Base-by-base conservation (phyloP, 2,888 invertebrate genomes). In the Eudemis profundana region DNA sequence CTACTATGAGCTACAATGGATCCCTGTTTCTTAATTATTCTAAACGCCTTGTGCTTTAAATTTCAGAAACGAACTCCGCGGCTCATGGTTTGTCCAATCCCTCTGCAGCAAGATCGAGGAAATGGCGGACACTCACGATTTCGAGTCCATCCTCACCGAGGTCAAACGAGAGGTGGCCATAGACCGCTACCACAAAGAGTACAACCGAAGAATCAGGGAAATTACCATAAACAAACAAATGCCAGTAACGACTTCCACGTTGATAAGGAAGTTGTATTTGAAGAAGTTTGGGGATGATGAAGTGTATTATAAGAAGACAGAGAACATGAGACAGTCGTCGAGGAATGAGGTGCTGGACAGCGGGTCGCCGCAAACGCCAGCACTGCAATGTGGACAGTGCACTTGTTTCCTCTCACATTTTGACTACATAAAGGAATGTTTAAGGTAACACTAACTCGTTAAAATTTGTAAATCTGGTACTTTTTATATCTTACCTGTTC, bases 61-160 rank as follows among this genome's bases (percentile, higher is more conserved):
- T 63, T 64, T n/a, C 57, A 87, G 87, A 66, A 75, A 83, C 56
- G 77, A 78, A 61, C 27, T 75, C 0, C n/a, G 74, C 40, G 90
- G 90, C 4, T 81, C 88, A 1, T 90, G 90, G 90, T 85, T 90
- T 67, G 84, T 90, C 10, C 90, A 90, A 57, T 78, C 84, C 0
- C 72, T 90, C 0, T 90, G 90, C 70, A 72, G 70, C 7, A 84
- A 86, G 68, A 87, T 90, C 19, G 71, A 81, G 4, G 61, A 77
- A 15, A 68, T 84, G 2, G 75, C 86, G 0, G 33, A 71, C 0
- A 75, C 74, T 0, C 70, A 77, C 0, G 89, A 90, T 53, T 62
- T 90, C 0, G 85, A 85, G 67, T 79, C 87, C 0, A 90, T 90
- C 8, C 71, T 89, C 29, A 85, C 81, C 0, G 85, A 83, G 29